These are phyloP conservation scores for Magallana nippona DNA, from an alignment of 2,888 invertebrate genomes.

Conservation along the genomic window DNA sequence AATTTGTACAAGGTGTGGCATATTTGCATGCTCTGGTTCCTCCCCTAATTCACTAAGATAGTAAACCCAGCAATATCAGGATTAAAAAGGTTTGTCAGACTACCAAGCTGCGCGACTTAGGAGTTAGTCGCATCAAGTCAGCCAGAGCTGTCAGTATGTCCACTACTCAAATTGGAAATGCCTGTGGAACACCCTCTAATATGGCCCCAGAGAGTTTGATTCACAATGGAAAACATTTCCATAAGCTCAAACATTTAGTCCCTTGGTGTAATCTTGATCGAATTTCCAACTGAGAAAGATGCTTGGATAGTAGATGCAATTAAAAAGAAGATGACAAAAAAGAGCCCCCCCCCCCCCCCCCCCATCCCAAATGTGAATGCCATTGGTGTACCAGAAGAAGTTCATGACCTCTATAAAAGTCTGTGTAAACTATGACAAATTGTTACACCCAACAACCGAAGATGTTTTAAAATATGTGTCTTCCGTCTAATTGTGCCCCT, in stretches of 20 bases:
- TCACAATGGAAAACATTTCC: too few species aligned
- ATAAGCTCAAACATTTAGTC: not conserved
- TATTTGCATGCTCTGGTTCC: slow-evolving; percentile 30
- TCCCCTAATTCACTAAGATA: too few species aligned
- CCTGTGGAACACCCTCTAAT: too few species aligned
- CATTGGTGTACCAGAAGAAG: not conserved
- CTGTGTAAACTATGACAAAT: not conserved
- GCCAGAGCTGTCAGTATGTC: too few species aligned
- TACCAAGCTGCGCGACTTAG: too few species aligned
- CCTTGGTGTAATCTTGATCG: slow-evolving; percentile 17
- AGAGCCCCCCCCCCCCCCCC: too few species aligned
- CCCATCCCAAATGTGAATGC: not conserved
- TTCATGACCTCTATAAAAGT: not conserved
- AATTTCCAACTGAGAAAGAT: slow-evolving; percentile 24
- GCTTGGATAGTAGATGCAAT: not conserved
- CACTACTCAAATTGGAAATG: too few species aligned
- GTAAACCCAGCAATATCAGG: too few species aligned
- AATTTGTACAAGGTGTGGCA: slow-evolving; percentile 23
- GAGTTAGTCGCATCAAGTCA: too few species aligned
- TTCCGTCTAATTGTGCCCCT: not conserved
- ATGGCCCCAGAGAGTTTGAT: too few species aligned
- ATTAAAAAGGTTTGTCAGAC: too few species aligned
- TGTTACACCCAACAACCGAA: slow-evolving; percentile 6
- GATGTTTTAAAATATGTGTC: not conserved
- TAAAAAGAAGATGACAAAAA: not conserved